A percentile compares a stretch with the other conserved stretches of the same genome.
These are phyloP conservation scores for Drosophila atroscutellata DNA, from an alignment of 2,888 invertebrate genomes.

Conservation along the genomic window DNA sequence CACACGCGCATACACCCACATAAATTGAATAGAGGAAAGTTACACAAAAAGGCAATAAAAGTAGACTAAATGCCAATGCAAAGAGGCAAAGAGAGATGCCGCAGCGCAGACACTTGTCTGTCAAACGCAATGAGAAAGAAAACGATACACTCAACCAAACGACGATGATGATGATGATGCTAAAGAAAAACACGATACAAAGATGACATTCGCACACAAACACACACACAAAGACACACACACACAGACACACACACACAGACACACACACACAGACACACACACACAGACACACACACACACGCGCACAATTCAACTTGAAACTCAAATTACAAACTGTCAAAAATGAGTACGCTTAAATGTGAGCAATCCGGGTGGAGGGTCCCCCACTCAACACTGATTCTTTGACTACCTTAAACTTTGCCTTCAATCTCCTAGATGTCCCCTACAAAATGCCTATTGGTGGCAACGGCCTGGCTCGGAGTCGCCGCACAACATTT, in stretches of 20 bases:
- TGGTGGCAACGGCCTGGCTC: conserved; percentile 48
- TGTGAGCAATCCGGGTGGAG: conserved; percentile 27
- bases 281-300: conserved; percentile 6
- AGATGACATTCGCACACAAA: conserved; percentile 9
- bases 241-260: not conserved
- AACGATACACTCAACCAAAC: conserved; percentile 36
- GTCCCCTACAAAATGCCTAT: conserved; percentile 43
- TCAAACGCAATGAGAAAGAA: conserved; percentile 63
- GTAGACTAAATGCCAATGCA: conserved; percentile 32
- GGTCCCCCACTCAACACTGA: conserved; percentile 21
- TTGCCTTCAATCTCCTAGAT: conserved; percentile 21
- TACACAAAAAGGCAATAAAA: conserved; percentile 49
- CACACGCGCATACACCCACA: not conserved
- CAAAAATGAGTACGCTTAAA: conserved; percentile 56
- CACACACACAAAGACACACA: conserved; percentile 20
- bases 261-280: conserved; percentile 19
- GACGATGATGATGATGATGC: conserved; percentile 19
- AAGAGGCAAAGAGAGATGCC: conserved; percentile 19
- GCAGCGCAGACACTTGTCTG: conserved; percentile 46
- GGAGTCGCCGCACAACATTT: conserved; percentile 21
- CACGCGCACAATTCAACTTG: conserved; percentile 15
- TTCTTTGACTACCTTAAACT: conserved; percentile 14
- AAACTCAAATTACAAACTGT: conserved; percentile 59
- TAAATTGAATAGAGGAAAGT: conserved; percentile 47
- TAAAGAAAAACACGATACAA: conserved; percentile 29